Evolutionary conservation across 2,113 vertebrate genomes (phyloP).

Genomic region (Toxostoma redivivum): DNA sequence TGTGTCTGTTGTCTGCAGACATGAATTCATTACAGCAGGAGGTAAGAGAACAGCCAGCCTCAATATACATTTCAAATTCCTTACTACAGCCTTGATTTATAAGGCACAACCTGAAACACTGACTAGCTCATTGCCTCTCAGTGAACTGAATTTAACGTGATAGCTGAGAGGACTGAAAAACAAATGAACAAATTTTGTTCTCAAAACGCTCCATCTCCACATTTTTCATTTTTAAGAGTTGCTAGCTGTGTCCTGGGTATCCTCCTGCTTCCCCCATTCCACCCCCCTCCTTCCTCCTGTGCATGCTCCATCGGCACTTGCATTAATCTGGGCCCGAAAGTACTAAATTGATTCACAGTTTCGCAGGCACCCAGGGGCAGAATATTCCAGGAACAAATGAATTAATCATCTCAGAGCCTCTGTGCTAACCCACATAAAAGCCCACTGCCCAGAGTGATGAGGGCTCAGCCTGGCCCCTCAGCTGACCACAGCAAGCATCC

Average conservation of each 20-base stretch:
- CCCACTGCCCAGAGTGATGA: not conserved
- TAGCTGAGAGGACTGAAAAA: not conserved
- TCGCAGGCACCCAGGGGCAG: conserved; percentile 15
- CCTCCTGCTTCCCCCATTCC: not conserved
- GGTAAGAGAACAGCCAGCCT: conserved; percentile 3
- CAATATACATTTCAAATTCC: conserved; percentile 14
- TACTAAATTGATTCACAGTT: conserved; percentile 43
- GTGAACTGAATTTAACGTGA: not conserved
- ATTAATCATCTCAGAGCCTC: conserved; percentile 16
- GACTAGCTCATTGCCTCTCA: not conserved
- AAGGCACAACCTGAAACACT: not conserved
- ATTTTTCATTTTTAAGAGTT: not conserved
- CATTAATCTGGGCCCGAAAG: conserved; percentile 10
- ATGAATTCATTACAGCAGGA: conserved; percentile 55
- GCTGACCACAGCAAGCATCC: not conserved
- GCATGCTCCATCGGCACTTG: conserved; percentile 4
- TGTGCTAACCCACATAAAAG: not conserved
- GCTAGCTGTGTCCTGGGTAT: not conserved
- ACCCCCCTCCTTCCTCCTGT: not conserved
- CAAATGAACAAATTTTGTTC: not conserved
- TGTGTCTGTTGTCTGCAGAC: conserved; percentile 55
- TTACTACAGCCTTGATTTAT: not conserved
- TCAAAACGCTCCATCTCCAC: not conserved
- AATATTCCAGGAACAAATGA: conserved; percentile 50
- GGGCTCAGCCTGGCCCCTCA: not conserved